Evolutionary conservation across 2,888 invertebrate species (phyloP), one percentile per base, ranked within the genome.

Genomic region (Drosophila greeni): DNA sequence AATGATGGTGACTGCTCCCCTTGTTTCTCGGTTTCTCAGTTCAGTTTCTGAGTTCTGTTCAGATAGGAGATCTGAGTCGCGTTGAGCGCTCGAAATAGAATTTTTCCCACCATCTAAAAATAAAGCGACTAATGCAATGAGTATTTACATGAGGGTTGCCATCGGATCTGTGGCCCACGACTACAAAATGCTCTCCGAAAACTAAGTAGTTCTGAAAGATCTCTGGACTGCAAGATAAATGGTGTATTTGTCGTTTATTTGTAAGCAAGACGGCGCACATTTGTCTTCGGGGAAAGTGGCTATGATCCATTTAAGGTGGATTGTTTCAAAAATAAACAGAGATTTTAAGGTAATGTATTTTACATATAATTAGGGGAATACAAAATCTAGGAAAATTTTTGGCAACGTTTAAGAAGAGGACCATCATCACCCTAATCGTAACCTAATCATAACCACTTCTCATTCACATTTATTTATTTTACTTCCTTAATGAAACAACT

Each of bases 71-170:
- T 79, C 79, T 76, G 43, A 66, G 72, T 69, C 67, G 78, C 72
- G 45, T 47, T 31, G 31, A 47, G 31, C 9, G 74, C 76, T 76
- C 68, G 70, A 79, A 79, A 79, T 79, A 79, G 79, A 79, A 79
- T 79, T 79, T 66, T 82, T 82, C 79, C 79, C 78, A 78, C 82
- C 82, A 79, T 70, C 75, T 82, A 76, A 76, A 79, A 79, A 81
- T 78, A 78, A 73, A 77, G 56, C 33, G 20, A 66, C 55, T 66
- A 58, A 59, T 66, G 53, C 66, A 67, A 58, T 58, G 58, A 53
- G 40, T 66, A 37, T 58, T 66, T 49, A 42, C 39, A 31, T 24
- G 47, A 34, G 39, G 31, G n/a, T 37, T 24, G 55, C 23, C 14
- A 40, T 31, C 16, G 14, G 18, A 33, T 33, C 24, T 18, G 36